Evolutionary conservation across 2,888 invertebrate genomes (phyloP).

Genomic region (Agelastica alni): DNA sequence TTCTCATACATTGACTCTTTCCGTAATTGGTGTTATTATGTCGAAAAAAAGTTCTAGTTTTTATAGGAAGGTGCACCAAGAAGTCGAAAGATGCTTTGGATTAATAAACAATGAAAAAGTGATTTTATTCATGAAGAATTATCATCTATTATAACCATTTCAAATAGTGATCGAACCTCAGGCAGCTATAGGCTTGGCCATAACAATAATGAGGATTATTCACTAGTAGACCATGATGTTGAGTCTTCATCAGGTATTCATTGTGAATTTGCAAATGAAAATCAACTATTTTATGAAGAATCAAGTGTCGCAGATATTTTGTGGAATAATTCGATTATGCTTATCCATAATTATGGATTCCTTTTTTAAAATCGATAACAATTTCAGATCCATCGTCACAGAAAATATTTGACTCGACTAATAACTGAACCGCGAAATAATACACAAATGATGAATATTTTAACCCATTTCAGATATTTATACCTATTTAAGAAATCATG

Average conservation of each 20-base stretch:
- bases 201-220: neutral
- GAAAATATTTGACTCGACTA: too few relatives aligned
- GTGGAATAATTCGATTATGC: neutral
- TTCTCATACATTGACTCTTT: neutral
- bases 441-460: too few relatives aligned
- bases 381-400: too few relatives aligned
- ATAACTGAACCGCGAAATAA: too few relatives aligned
- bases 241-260: neutral
- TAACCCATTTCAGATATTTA: too few relatives aligned
- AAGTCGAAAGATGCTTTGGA: neutral
- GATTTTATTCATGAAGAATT: neutral
- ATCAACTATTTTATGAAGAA: neutral
- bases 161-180: neutral
- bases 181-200: too few relatives aligned
- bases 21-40: neutral
- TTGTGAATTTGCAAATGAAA: neutral
- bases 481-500: too few relatives aligned
- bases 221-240: neutral
- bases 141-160: neutral
- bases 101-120: conserved; percentile 2
- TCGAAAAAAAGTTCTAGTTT: conserved; percentile 7
- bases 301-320: too few relatives aligned
- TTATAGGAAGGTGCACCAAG: conserved; percentile 6
- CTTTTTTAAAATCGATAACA: too few relatives aligned
- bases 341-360: too few relatives aligned